A percentile compares a stretch with the other conserved stretches of the same genome.
Evolutionary conservation across 1,140 invertebrate genomes (phyloP).

Genomic region (Anthonomus grandis): DNA sequence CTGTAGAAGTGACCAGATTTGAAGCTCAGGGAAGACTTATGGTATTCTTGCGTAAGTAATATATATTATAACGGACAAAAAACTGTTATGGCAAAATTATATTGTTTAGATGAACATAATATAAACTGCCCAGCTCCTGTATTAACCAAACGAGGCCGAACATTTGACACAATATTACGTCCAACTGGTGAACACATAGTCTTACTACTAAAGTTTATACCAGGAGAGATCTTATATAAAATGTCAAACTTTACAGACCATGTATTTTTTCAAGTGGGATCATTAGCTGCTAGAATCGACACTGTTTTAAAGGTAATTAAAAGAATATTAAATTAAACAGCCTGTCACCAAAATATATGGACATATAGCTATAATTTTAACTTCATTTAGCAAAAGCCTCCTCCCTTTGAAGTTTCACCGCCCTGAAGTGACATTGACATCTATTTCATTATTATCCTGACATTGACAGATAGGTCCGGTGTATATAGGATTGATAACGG

Average conservation of each 20-base stretch:
- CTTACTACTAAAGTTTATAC: slow-evolving; percentile 68
- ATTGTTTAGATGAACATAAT: slow-evolving; percentile 46
- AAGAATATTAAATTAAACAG: too few species aligned
- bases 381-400: too few species aligned
- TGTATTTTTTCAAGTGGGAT: slow-evolving; percentile 67
- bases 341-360: too few species aligned
- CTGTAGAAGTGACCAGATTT: slow-evolving; percentile 61
- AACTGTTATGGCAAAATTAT: not conserved
- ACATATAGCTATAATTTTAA: too few species aligned
- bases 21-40: slow-evolving; percentile 70
- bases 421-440: too few species aligned
- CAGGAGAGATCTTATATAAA: slow-evolving; percentile 65
- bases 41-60: slow-evolving; percentile 57
- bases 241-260: slow-evolving; percentile 54
- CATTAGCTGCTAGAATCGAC: slow-evolving; percentile 65
- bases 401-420: too few species aligned
- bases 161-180: slow-evolving; percentile 59
- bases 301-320: slow-evolving; percentile 62
- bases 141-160: slow-evolving; percentile 61
- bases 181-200: slow-evolving; percentile 59
- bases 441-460: too few species aligned
- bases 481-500: too few species aligned
- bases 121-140: slow-evolving; percentile 66
- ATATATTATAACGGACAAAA: not conserved
- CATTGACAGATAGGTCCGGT: too few species aligned